phyloP scores from a whole-genome alignment of 2,888 invertebrate species.

The Ferdinandea cuprea region DNA sequence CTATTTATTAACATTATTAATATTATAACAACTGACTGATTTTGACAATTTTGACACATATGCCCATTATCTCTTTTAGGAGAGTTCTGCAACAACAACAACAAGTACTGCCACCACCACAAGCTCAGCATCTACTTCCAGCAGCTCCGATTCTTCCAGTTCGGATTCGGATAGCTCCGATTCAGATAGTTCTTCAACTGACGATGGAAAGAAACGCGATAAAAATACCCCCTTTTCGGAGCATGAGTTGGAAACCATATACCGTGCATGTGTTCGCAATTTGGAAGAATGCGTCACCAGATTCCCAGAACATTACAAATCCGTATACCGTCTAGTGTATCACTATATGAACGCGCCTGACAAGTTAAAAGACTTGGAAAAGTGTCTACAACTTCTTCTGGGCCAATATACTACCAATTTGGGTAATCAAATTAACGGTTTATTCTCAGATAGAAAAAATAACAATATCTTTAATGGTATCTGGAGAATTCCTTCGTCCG shows the following conservation, averaged over 20 bases:
- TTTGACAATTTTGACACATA: not conserved
- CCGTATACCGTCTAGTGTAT: slow-evolving; percentile 93
- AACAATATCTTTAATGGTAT: slow-evolving; percentile 96
- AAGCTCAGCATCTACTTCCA: slow-evolving; percentile 83
- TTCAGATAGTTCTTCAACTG: slow-evolving; percentile 78
- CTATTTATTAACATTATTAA: too few species aligned
- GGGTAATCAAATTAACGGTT: slow-evolving; percentile 88
- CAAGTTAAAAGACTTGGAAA: slow-evolving; percentile 87
- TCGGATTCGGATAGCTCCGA: slow-evolving; percentile 84
- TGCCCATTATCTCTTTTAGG: slow-evolving; percentile 67
- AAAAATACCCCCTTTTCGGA: slow-evolving; percentile 76
- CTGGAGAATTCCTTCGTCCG: slow-evolving; percentile 94
- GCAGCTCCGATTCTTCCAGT: slow-evolving; percentile 83
- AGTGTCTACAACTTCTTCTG: slow-evolving; percentile 89
- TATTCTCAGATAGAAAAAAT: slow-evolving; percentile 93
- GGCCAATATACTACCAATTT: slow-evolving; percentile 87
- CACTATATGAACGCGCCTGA: slow-evolving; percentile 90
- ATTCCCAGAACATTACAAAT: slow-evolving; percentile 96
- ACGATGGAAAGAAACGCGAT: slow-evolving; percentile 76
- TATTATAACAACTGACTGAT: too few species aligned
- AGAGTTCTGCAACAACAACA: slow-evolving; percentile 83
- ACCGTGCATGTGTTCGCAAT: slow-evolving; percentile 89
- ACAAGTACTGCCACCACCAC: slow-evolving; percentile 80
- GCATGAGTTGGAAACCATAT: slow-evolving; percentile 84
- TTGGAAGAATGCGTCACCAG: slow-evolving; percentile 92